Conservation (phyloP, 2,888 invertebrate genomes). For the Gari tellinella region DNA sequence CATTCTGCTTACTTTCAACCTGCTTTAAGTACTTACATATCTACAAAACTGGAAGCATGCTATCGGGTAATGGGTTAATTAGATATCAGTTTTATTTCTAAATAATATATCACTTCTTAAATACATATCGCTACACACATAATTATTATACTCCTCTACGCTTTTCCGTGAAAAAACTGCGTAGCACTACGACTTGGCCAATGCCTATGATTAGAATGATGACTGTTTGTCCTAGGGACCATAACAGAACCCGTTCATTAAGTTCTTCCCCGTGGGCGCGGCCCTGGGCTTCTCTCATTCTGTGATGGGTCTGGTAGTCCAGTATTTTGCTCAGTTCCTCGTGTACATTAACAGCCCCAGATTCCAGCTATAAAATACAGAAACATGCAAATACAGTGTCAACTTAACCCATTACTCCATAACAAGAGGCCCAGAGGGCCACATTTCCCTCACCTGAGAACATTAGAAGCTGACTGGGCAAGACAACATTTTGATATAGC, state of each 20-base stretch:
- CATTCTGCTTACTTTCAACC: too few species aligned
- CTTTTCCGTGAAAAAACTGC: constrained; percentile 95
- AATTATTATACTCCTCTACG: constrained; percentile 14
- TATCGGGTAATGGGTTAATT: too few species aligned
- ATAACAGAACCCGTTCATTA: constrained; percentile 93
- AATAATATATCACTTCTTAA: too few species aligned
- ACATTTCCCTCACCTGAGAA: too few species aligned
- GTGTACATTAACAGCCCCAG: constrained; percentile 95
- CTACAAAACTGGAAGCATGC: too few species aligned
- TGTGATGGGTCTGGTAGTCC: constrained; percentile 98
- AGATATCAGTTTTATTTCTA: too few species aligned
- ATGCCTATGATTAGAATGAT: constrained; percentile 94
- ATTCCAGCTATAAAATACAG: constrained; percentile 92
- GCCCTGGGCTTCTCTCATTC: constrained; percentile 96
- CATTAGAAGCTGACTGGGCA: too few species aligned
- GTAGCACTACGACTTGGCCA: constrained; percentile 94
- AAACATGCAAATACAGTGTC: not conserved
- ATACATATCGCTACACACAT: too few species aligned
- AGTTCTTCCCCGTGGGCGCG: constrained; percentile 98
- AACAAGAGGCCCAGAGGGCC: too few species aligned
- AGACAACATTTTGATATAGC: too few species aligned
- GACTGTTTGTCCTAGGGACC: constrained; percentile 95
- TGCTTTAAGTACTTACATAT: too few species aligned
- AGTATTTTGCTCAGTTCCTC: constrained; percentile 94
- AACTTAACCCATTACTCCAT: not conserved